Base-by-base conservation (phyloP, 2,888 invertebrate species). In the Metellina segmentata region DNA sequence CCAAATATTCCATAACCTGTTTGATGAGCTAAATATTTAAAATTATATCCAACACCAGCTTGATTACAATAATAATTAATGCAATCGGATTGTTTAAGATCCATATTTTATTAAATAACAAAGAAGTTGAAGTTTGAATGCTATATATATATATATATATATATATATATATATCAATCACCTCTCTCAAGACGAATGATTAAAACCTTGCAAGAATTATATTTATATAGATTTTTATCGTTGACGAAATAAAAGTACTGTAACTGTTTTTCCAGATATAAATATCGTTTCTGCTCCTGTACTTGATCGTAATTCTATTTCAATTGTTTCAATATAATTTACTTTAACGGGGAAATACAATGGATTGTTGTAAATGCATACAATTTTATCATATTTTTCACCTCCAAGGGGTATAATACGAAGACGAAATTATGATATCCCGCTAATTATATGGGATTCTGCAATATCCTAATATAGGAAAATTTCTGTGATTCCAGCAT, bases 401-500 rank as follows among this genome's bases (percentile, higher is more conserved):
- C 78, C 90, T 20, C 53, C 69, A 5, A 51, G 20, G 7, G 85
- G 85, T 19, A 90, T 81, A 0, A 90, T 61, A n/a, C 85, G 49
- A 6, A 90, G 61, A 0, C 85, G 49, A 6, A 79, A 74, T 0
- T 72, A 78, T 48, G n/a, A 48, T 1, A 49, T 20, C 20, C 78
- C 90, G 2, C 85, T 79, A 0, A 90, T 79, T n/a, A 20, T 52
- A 61, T 72, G 83, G 0, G 90, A 85, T 48, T 70, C 71, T 13
- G 78, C 78, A 9, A 85, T 51, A 72, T 90, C 85, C 1, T 16
- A 19, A 51, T 85, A 85, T 1, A 90, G 74, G 61, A 71, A 85
- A 48, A 90, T 90, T 85, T 90, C 85, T 2, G 90, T 72, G 9
- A 90, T 90, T 8, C 90, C 90, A 0, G 48, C 72, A 8, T 90